These are phyloP conservation scores for Gambusia yucatana DNA, from an alignment of 2,797 vertebrate genomes.

Conservation along the genomic window DNA sequence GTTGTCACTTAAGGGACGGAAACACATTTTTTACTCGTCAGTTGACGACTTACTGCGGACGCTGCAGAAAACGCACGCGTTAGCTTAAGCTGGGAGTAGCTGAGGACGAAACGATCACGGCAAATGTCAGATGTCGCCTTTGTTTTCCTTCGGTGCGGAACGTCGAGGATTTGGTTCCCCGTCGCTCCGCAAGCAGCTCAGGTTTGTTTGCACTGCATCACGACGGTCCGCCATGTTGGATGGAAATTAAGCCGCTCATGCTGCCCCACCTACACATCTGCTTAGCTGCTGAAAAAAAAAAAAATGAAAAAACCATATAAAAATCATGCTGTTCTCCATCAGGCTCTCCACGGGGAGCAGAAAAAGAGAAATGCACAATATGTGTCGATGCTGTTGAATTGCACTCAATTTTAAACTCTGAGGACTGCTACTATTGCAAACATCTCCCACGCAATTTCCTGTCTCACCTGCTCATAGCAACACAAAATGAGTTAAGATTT, in stretches of 20 bases:
- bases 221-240: not conserved
- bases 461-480: constrained; percentile 3
- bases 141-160: not conserved
- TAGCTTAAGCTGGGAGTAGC: not conserved
- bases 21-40: not conserved
- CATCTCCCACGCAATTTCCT: constrained; percentile 22
- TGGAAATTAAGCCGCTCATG: not conserved
- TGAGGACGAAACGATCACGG: not conserved
- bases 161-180: not conserved
- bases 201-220: not conserved
- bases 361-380: not conserved
- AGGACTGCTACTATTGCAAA: constrained; percentile 12
- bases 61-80: not conserved
- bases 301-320: not conserved
- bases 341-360: not conserved
- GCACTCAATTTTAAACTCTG: not conserved
- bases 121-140: constrained; percentile 17
- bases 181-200: not conserved
- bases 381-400: not conserved
- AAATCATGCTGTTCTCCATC: not conserved
- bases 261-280: not conserved
- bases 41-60: not conserved
- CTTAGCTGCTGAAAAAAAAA: not conserved
- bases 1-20: not conserved
- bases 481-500: not conserved